Evolutionary conservation across 2,797 vertebrate genomes (phyloP).

Genomic region (Scomberomorus guttatus): DNA sequence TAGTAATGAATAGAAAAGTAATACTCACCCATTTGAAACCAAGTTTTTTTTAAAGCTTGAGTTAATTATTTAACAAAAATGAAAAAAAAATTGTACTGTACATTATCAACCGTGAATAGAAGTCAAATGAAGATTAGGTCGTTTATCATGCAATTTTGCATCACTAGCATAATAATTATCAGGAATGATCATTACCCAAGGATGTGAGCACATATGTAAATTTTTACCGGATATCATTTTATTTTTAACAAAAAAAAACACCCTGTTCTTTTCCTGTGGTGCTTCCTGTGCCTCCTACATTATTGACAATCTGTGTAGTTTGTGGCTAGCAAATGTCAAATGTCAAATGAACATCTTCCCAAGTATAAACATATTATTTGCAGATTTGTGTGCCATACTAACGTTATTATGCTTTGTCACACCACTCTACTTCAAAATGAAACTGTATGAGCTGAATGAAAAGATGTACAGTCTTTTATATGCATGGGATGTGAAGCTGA

Average conservation of each 20-base stretch:
- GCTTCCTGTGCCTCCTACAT: neutral
- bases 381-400: neutral
- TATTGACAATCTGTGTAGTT: constrained; percentile 1
- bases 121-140: neutral
- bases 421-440: constrained; percentile 5
- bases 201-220: neutral
- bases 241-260: constrained; percentile 2
- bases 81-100: no score
- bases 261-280: constrained; percentile 10
- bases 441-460: constrained; percentile 5
- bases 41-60: no score
- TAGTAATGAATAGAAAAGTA: no score
- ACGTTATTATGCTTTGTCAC: neutral
- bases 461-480: neutral
- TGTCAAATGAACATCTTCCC: constrained; percentile 13
- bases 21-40: no score
- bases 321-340: neutral
- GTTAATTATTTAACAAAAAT: no score
- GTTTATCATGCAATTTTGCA: neutral
- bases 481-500: neutral
- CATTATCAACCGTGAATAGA: neutral
- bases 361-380: neutral
- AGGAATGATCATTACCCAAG: constrained; percentile 2
- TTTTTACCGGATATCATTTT: neutral
- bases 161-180: neutral